Conservation (phyloP, 2,797 vertebrate genomes). For the Tadarida brasiliensis region DNA sequence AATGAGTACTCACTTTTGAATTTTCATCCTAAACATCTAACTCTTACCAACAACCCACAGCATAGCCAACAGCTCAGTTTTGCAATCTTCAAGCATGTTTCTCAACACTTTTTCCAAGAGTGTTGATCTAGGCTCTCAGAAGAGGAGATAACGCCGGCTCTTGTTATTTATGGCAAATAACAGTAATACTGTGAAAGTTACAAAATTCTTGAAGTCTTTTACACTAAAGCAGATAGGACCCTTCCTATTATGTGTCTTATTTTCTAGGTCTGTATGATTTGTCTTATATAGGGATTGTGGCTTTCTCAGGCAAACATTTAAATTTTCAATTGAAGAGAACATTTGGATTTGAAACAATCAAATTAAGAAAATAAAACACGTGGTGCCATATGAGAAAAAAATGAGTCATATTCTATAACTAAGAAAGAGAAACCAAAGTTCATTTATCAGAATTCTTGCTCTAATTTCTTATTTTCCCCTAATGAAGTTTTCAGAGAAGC, state of each 20-base stretch:
- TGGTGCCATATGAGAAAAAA: background rate
- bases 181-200: background rate
- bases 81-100: background rate
- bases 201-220: conserved; percentile 11
- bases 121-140: background rate
- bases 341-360: conserved; percentile 19
- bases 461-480: background rate
- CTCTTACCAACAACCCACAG: background rate
- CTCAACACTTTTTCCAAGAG: background rate
- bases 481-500: background rate
- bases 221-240: background rate
- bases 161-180: background rate
- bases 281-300: background rate
- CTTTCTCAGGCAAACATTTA: conserved; percentile 14
- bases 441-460: conserved; percentile 48
- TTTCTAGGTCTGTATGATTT: background rate
- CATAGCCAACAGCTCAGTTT: background rate
- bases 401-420: conserved; percentile 3
- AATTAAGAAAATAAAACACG: background rate
- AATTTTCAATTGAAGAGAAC: background rate
- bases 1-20: background rate
- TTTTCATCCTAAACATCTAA: background rate
- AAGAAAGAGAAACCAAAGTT: background rate
- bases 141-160: background rate
- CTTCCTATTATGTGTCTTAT: background rate